These are phyloP conservation scores for Drosophila equinoxialis DNA, from an alignment of 1,140 invertebrate genomes.

Conservation along the genomic window DNA sequence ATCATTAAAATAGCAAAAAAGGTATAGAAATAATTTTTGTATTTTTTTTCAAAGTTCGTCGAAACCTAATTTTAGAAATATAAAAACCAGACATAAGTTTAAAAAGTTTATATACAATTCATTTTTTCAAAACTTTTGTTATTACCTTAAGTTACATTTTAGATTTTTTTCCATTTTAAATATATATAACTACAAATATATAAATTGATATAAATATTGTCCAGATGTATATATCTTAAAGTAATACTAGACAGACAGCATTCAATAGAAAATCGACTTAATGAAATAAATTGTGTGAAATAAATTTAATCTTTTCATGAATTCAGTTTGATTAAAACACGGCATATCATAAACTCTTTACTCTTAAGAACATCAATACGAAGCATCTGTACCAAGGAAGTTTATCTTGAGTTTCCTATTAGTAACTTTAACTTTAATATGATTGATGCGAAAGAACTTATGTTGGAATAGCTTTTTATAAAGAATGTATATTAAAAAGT, in stretches of 20 bases:
- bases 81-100: background rate
- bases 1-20: conserved; percentile 38
- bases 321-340: background rate
- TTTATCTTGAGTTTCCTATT: too few species aligned
- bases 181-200: background rate
- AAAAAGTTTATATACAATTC: too few species aligned
- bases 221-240: conserved; percentile 3
- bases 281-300: background rate
- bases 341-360: too few species aligned
- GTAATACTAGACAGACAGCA: background rate
- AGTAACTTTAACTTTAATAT: too few species aligned
- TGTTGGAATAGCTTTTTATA: too few species aligned
- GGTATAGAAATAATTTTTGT: background rate
- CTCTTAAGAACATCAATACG: too few species aligned
- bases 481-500: too few species aligned
- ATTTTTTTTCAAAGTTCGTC: background rate
- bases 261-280: background rate
- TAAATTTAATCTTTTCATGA: too few species aligned
- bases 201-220: background rate
- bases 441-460: too few species aligned
- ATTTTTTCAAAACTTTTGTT: background rate
- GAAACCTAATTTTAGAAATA: too few species aligned
- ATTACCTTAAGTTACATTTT: background rate
- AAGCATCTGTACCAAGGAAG: too few species aligned
- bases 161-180: background rate